Evolutionary conservation across 2,113 vertebrate species (phyloP), one percentile per base, ranked within the genome.

Genomic region (Halichoerus grypus): DNA sequence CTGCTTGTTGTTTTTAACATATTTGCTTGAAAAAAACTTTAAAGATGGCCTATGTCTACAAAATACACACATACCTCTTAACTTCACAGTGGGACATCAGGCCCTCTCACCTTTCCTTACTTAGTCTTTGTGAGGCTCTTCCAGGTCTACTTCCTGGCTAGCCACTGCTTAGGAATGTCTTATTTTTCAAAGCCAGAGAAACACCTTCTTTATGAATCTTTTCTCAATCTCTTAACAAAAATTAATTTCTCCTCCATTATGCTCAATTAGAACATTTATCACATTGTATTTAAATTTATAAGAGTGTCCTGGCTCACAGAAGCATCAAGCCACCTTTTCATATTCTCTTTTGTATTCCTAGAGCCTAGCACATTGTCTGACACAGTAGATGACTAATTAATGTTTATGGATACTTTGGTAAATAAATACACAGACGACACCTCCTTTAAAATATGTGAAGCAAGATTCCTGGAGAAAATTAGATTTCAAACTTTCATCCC

Each of bases 361-460:
- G 24, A 91, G 13, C 31, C 22, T 85, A 92, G 42, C 57, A 88
- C 84, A 92, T 76, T 84, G 76, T 90, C 85, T 96, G 46, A 59
- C 39, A 88, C 72, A 93, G 46, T 79, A 83, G 46, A 63, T 79
- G 39, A 77, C 21, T 92, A 96, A 83, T 72, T 67, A 80, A 87
- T 82, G n/a, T 57, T 88, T 81, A 28, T 53, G 19, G 33, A 61
- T 81, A 85, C 28, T 92, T 81, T 63, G 28, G 28, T 53, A 53
- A 96, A 91, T 83, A 94, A 86, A 77, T 53, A 91, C 88, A 79
- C 7, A 8, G 7, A 82, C 83, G 57, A 71, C 14, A 61, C 10
- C 16, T 69, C 28, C 74, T 97, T 74, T 87, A 89, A 97, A 96
- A 94, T 88, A 88, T 11, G 42, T 49, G 15, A 77, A 49, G 74